Base-by-base conservation (phyloP, 2,113 vertebrate species). In the Anolis carolinensis region DNA sequence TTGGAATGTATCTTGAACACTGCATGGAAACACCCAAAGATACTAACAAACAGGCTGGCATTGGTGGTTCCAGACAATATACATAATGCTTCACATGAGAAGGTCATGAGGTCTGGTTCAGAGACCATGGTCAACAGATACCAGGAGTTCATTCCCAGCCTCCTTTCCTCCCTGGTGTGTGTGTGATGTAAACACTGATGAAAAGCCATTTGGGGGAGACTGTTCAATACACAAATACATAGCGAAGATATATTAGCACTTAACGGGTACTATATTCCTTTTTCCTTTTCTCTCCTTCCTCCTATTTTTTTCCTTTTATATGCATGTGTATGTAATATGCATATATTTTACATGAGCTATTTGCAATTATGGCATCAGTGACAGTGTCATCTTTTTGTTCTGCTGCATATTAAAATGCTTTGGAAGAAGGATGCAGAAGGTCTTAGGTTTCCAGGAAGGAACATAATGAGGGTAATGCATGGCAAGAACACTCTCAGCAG, bases 331-430 rank as follows among this genome's bases (percentile, higher is more conserved):
- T 93, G 89, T 72, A 93, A 91, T 89, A 92, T 90, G 87, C 90
- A 92, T 93, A 92, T 72, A 93, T 93, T 94, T 95, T 94, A 88
- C 90, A 86, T 93, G 94, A 89, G 92, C 86, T 92, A 91, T 95
- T 93, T 93, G 93, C 90, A 95, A 95, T 95, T 95, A 94, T 86
- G 92, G 90, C 88, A 90, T 92, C 91, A 86, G 84, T 94, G 94
- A 94, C 94, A 93, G 90, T 92, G 89, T 90, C 92, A 94, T 95
- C 90, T 91, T 94, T 95, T 95, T 95, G 92, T 95, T 95, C 94
- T 89, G 86, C 83, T 93, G 93, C 93, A 94, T 95, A 95, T 95
- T 95, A 95, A 95, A 95, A 94, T 93, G 90, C 91, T 90, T 95
- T 92, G 92, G 93, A 95, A 92, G 93, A 95, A 91, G 93, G 92